A percentile compares a stretch with the other conserved stretches of the same genome.
Evolutionary conservation across 2,113 vertebrate species (phyloP).

Genomic region (Megaceryle maxima): DNA sequence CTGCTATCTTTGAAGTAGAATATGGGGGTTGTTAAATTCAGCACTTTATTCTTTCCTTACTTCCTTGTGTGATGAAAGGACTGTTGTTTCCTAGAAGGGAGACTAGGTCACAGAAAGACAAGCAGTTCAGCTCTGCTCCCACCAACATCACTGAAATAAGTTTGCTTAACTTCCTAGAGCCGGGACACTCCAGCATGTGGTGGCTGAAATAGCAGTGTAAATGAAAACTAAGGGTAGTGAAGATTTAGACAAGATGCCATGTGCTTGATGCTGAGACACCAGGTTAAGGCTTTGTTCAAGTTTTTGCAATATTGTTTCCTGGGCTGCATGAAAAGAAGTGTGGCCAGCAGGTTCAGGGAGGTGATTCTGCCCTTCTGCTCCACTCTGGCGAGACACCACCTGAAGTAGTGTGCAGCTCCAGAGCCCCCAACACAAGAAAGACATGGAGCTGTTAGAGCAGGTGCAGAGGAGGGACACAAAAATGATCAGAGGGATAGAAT

Average conservation of each 20-base stretch:
- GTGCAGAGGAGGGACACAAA: neutral
- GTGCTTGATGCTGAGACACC: neutral
- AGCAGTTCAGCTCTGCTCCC: neutral
- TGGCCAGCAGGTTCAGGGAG: neutral
- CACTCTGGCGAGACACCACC: neutral
- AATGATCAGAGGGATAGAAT: neutral
- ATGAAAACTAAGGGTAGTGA: neutral
- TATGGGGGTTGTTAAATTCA: neutral
- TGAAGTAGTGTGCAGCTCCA: neutral
- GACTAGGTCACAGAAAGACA: neutral
- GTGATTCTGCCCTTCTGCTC: neutral
- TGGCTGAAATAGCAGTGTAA: neutral
- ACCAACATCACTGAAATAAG: neutral
- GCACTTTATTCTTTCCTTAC: neutral
- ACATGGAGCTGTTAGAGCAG: neutral
- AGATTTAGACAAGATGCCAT: neutral
- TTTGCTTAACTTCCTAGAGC: neutral
- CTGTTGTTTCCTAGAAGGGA: neutral
- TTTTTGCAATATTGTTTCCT: fast-evolving
- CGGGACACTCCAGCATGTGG: neutral
- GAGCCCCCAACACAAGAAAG: neutral
- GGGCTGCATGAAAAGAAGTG: neutral
- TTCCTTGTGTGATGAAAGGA: neutral
- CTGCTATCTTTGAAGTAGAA: neutral
- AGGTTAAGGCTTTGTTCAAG: neutral